These are phyloP conservation scores for Myiotriccus ornatus DNA, from an alignment of 2,797 vertebrate genomes.

Conservation along the genomic window DNA sequence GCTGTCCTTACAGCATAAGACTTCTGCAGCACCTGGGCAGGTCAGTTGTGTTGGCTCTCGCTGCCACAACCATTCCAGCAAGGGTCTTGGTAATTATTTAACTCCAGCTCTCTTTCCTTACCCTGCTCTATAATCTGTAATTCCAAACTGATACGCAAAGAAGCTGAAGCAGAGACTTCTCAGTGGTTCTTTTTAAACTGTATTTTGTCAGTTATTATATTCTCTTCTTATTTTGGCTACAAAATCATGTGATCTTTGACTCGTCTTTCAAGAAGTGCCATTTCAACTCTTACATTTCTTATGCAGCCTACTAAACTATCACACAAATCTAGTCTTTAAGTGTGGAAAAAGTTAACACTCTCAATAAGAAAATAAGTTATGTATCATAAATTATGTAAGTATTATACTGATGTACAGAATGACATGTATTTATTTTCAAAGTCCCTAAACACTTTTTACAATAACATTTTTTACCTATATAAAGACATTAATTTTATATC, in stretches of 20 bases:
- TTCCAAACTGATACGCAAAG: background rate
- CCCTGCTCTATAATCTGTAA: background rate
- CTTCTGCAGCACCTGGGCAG: background rate
- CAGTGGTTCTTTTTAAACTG: background rate
- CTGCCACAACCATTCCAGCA: background rate
- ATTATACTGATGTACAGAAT: background rate
- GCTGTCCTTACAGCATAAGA: accelerated
- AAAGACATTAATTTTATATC: accelerated
- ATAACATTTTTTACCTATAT: background rate
- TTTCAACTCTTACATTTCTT: background rate
- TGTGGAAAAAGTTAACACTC: background rate
- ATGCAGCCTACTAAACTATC: background rate
- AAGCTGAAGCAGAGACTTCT: background rate
- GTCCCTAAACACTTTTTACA: background rate
- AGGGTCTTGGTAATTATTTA: background rate
- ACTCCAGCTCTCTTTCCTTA: background rate
- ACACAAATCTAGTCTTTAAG: background rate
- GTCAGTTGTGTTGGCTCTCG: accelerated
- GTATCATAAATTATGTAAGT: background rate
- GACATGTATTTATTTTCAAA: background rate
- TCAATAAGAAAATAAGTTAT: background rate
- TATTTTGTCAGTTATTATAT: background rate
- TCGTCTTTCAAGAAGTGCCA: background rate
- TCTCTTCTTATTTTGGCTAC: background rate
- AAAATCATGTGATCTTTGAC: background rate